Conservation (phyloP, 2,888 invertebrate species). For the Netelia fuscicornis region DNA sequence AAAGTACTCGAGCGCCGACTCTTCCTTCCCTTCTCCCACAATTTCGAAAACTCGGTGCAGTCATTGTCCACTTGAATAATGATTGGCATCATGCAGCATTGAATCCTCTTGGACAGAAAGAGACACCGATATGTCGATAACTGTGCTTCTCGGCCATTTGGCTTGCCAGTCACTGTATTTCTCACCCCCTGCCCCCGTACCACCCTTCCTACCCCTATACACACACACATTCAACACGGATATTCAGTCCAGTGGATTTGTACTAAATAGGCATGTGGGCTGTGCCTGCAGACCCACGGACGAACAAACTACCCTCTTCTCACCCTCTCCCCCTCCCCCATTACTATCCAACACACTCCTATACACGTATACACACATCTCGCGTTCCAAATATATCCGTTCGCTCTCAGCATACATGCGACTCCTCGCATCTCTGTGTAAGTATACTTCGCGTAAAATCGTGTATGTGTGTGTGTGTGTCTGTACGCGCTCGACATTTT, state of each 20-base stretch:
- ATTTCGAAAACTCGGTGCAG: neutral
- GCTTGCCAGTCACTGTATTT: neutral
- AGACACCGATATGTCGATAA: neutral
- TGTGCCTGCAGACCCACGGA: slow-evolving; percentile 23
- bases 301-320: slow-evolving; percentile 55
- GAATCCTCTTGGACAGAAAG: neutral
- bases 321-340: slow-evolving; percentile 26
- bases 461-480: slow-evolving; percentile 22
- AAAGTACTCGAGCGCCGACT: neutral
- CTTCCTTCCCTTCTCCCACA: neutral
- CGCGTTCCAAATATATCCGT: slow-evolving; percentile 51
- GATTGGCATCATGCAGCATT: neutral
- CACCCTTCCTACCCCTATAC: neutral
- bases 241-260: slow-evolving; percentile 22
- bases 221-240: neutral
- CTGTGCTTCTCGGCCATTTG: neutral
- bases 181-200: neutral
- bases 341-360: slow-evolving; percentile 1
- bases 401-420: slow-evolving; percentile 1
- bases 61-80: neutral
- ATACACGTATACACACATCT: slow-evolving; percentile 10
- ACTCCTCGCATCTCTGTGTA: neutral
- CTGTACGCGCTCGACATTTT: slow-evolving; percentile 55
- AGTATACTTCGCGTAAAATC: slow-evolving; percentile 19
- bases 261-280: slow-evolving; percentile 34